A percentile compares a stretch with the other conserved stretches of the same genome.
Conservation (phyloP, 2,113 vertebrate species). For the Formicarius rufipectus region DNA sequence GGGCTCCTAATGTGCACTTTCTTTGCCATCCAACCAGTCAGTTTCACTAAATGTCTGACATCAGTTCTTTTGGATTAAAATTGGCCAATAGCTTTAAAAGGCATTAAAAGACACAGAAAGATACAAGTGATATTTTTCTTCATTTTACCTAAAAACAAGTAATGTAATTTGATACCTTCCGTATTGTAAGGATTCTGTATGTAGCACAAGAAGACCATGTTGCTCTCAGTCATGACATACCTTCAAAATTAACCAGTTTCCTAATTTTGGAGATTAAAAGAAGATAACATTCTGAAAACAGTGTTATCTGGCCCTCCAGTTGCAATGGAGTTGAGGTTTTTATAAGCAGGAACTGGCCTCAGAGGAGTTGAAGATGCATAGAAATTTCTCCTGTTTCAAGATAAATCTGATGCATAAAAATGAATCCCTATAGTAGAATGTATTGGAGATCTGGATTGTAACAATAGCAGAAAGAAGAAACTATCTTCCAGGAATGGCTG, state of each 20-base stretch:
- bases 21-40: not conserved
- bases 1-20: accelerated
- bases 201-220: not conserved
- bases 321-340: not conserved
- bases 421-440: not conserved
- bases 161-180: not conserved
- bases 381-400: not conserved
- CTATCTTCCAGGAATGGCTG: not conserved
- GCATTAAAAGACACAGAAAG: not conserved
- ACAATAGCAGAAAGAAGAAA: not conserved
- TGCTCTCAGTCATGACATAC: not conserved
- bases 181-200: not conserved
- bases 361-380: not conserved
- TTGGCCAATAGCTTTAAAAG: not conserved
- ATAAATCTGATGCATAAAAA: not conserved
- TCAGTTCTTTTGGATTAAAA: not conserved
- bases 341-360: not conserved
- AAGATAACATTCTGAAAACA: not conserved
- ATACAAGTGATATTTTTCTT: not conserved
- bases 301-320: not conserved
- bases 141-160: not conserved
- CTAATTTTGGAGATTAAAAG: not conserved
- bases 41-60: not conserved
- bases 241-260: not conserved
- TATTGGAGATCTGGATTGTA: not conserved